A percentile compares a stretch with the other conserved stretches of the same genome.
Conservation (phyloP, 2,888 invertebrate genomes). For the Catonia carolina region DNA sequence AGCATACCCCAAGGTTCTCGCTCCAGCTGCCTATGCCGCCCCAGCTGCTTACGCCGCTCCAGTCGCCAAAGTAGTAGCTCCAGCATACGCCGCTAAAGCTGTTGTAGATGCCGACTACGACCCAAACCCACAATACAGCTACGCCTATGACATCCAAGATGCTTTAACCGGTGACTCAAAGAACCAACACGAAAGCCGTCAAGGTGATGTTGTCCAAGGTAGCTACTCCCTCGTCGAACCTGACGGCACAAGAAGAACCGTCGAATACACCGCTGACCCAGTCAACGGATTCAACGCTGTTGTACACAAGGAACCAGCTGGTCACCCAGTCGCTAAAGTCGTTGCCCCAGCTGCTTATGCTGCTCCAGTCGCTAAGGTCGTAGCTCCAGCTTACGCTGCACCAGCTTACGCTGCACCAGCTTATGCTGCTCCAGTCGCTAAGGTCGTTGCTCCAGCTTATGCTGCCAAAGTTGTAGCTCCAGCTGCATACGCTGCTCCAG, state of each 20-base stretch:
- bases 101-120: slow-evolving; percentile 35
- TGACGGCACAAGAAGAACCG: slow-evolving; percentile 34
- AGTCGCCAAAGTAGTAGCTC: slow-evolving; percentile 41
- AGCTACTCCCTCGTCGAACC: slow-evolving; percentile 34
- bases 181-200: slow-evolving; percentile 34
- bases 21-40: slow-evolving; percentile 36
- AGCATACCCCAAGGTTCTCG: slow-evolving; percentile 34
- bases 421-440: slow-evolving; percentile 18
- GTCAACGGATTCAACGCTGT: slow-evolving; percentile 38
- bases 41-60: slow-evolving; percentile 39
- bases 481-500: slow-evolving; percentile 22
- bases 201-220: slow-evolving; percentile 34
- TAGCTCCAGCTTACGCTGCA: slow-evolving; percentile 16
- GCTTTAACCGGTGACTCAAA: slow-evolving; percentile 35
- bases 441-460: slow-evolving; percentile 25
- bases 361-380: slow-evolving; percentile 25
- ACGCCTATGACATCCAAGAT: slow-evolving; percentile 35
- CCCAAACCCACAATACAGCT: slow-evolving; percentile 35
- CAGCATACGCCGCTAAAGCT: slow-evolving; percentile 35
- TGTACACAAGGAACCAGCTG: slow-evolving; percentile 36
- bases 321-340: slow-evolving; percentile 29
- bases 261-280: slow-evolving; percentile 37
- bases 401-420: slow-evolving; percentile 22
- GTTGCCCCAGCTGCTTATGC: slow-evolving; percentile 31
- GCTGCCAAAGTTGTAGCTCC: slow-evolving; percentile 25